Evolutionary conservation across 1,140 invertebrate species (phyloP), one percentile per base, ranked within the genome.

Genomic region (Oedothorax gibbosus): DNA sequence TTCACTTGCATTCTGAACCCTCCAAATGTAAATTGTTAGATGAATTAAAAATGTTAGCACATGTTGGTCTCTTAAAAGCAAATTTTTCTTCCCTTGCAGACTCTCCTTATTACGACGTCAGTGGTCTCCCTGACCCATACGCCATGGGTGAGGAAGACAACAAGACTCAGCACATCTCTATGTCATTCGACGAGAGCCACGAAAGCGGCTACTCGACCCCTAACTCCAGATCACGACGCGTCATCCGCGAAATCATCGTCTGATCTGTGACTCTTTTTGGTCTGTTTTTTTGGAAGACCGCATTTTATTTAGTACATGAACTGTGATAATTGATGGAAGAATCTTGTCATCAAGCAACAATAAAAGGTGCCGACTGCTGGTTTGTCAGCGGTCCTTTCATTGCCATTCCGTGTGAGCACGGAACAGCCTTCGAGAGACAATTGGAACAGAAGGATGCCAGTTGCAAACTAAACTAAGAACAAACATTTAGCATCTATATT

Each of bases 181-280:
- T 97, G 81, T 95, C 95, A 88, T 97, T 96, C 90, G 96, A 97
- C 90, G 96, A 97, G 90, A 96, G 95, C 86, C 92, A 97, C 14
- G 96, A 97, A 90, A 96, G 95, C 71, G 96, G 96, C 10, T 97
- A 97, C 90, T 97, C 96, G 64, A 97, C 96, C 81, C 96, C 96
- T 62, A 97, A 97, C 91, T 96, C 95, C 87, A 93, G 96, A 88
- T 95, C 94, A 87, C 92, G 96, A 79, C 91, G 96, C 89, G 96
- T 98, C 89, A 97, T 98, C 88, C 93, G 96, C 85, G 96, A 97
- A 90, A 97, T 98, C 90, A 97, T 98, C 90, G 96, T 98, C 89
- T 98, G 94, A 95, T 82, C 57, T 66, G 78, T 64, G 14, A 51
- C 12, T 57, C 79, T 64, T n/a, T 49, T 18, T 72, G 69, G 50